Percentiles rank a stretch among this genome's conserved stretches.
Evolutionary conservation across 2,113 vertebrate genomes (phyloP).

Genomic region (Dascyllus trimaculatus): DNA sequence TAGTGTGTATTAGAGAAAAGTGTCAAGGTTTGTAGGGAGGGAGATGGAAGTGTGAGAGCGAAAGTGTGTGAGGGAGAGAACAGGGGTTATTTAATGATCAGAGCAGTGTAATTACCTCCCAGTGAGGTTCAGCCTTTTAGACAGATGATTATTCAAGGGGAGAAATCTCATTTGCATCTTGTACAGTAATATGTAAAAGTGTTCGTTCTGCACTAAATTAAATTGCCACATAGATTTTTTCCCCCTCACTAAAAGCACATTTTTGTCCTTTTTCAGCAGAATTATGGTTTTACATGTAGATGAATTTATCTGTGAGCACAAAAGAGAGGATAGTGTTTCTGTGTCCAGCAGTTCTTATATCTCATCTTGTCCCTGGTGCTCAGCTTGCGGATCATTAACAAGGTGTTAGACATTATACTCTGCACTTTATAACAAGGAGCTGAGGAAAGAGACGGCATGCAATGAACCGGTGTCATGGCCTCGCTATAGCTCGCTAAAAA

Average conservation of each 20-base stretch:
- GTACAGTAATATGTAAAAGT: slow-evolving; percentile 79
- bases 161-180: slow-evolving; percentile 81
- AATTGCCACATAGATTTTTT: slow-evolving; percentile 72
- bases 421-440: slow-evolving; percentile 36
- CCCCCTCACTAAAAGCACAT: slow-evolving; percentile 40
- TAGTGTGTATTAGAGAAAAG: slow-evolving; percentile 16
- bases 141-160: slow-evolving; percentile 77
- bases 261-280: slow-evolving; percentile 54
- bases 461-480: slow-evolving; percentile 6
- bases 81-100: slow-evolving; percentile 79
- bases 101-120: slow-evolving; percentile 78
- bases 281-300: slow-evolving; percentile 50
- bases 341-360: slow-evolving; percentile 33
- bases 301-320: slow-evolving; percentile 58
- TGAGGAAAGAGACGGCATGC: slow-evolving; percentile 31
- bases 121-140: slow-evolving; percentile 76
- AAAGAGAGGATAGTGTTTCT: slow-evolving; percentile 42
- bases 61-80: slow-evolving; percentile 39
- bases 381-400: slow-evolving; percentile 59
- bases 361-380: slow-evolving; percentile 41
- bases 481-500: slow-evolving; percentile 15
- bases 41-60: slow-evolving; percentile 13
- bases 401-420: slow-evolving; percentile 55
- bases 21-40: slow-evolving; percentile 14
- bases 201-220: slow-evolving; percentile 76